Percentiles rank a stretch among this genome's conserved stretches.
phyloP scores from a whole-genome alignment of 2,113 vertebrate genomes.

The Podilymbus podiceps region DNA sequence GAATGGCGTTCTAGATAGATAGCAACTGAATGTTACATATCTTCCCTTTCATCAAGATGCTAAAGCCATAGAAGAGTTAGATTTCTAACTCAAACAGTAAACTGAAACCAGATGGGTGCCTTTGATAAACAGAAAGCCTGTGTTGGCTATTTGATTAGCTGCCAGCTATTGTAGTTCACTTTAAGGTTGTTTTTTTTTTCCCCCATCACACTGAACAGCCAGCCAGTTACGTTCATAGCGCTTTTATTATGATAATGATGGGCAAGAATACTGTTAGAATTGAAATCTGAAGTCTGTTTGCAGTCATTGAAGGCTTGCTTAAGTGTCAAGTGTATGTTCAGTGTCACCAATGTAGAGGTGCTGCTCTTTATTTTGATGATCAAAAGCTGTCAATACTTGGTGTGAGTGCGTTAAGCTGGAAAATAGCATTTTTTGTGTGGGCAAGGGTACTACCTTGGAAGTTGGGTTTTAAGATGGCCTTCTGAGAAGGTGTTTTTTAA shows the following conservation, averaged over 20 bases:
- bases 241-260: background rate
- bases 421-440: background rate
- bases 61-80: background rate
- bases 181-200: background rate
- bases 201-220: background rate
- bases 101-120: background rate
- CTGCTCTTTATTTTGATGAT: background rate
- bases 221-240: background rate
- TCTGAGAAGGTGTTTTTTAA: background rate
- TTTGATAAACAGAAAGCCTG: background rate
- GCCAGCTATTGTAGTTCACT: background rate
- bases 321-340: background rate
- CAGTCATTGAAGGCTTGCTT: background rate
- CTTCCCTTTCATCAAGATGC: background rate
- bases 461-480: background rate
- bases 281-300: background rate
- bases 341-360: background rate
- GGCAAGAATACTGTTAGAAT: background rate
- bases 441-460: background rate
- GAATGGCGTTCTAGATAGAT: background rate
- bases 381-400: background rate
- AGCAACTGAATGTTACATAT: background rate
- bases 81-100: constrained; percentile 6
- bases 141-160: background rate
- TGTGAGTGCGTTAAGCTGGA: background rate